These are phyloP conservation scores for Oryzias woworae DNA, from an alignment of 2,113 vertebrate species.

Conservation along the genomic window DNA sequence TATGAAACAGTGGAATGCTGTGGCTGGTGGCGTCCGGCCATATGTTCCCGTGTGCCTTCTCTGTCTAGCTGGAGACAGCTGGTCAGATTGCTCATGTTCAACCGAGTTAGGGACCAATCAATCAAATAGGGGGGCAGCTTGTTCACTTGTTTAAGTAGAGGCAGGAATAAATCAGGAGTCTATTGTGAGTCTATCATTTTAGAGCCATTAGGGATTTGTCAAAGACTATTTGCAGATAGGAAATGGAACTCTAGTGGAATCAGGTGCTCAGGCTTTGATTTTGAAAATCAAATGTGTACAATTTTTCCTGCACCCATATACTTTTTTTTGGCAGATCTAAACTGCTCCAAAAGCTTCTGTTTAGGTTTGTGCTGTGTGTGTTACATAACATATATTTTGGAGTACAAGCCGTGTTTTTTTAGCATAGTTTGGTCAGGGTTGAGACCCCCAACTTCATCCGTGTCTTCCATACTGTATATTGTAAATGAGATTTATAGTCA, in stretches of 20 bases:
- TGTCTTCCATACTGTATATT: no score
- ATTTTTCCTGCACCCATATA: not conserved
- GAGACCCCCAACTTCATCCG: no score
- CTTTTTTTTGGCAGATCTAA: slow-evolving; percentile 3
- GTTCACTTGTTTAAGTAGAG: slow-evolving; percentile 55
- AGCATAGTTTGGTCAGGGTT: no score
- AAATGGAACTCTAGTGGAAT: slow-evolving; percentile 29
- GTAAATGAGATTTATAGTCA: no score
- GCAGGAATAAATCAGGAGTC: slow-evolving; percentile 40
- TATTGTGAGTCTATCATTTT: slow-evolving; percentile 60
- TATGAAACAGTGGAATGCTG: slow-evolving; percentile 72
- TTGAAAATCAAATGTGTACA: slow-evolving; percentile 14
- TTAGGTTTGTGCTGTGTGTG: no score
- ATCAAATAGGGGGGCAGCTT: slow-evolving; percentile 61
- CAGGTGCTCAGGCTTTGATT: slow-evolving; percentile 10
- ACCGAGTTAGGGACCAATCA: slow-evolving; percentile 71
- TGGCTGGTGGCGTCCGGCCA: slow-evolving; percentile 71
- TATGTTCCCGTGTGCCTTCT: slow-evolving; percentile 65
- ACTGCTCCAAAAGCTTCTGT: no score
- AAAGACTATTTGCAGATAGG: slow-evolving; percentile 35
- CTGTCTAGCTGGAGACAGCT: slow-evolving; percentile 68
- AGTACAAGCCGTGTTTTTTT: no score
- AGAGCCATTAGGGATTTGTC: slow-evolving; percentile 55
- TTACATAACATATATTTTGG: no score
- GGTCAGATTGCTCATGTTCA: slow-evolving; percentile 73